Percentiles rank a stretch among this genome's conserved stretches.
Evolutionary conservation across 2,113 vertebrate species (phyloP).

Genomic region (Chloropsis hardwickii): DNA sequence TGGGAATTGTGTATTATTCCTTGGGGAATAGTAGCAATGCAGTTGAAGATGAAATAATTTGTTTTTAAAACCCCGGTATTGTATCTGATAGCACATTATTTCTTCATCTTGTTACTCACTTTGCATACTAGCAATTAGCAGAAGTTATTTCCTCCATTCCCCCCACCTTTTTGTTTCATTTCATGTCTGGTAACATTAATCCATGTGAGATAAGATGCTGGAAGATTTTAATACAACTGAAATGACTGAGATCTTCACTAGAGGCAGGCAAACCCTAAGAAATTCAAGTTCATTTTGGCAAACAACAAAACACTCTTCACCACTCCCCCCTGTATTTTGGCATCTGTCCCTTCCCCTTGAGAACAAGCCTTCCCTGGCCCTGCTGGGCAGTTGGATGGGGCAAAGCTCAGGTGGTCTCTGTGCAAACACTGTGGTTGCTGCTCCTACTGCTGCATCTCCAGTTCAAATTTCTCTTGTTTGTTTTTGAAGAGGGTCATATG

Average conservation of each 20-base stretch:
- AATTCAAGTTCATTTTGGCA: neutral
- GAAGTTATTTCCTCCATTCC: neutral
- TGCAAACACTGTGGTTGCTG: neutral
- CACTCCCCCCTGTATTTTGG: neutral
- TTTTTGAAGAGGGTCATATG: neutral
- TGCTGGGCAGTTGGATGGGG: neutral
- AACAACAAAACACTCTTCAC: neutral
- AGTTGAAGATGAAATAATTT: conserved; percentile 58
- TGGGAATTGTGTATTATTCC: conserved; percentile 55
- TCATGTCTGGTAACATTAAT: conserved; percentile 4
- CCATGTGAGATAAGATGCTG: neutral
- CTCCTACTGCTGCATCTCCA: neutral
- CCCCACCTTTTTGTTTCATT: conserved; percentile 3
- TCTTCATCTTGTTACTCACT: conserved; percentile 43
- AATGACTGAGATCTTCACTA: neutral
- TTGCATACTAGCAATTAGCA: conserved; percentile 52
- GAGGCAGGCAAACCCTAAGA: neutral
- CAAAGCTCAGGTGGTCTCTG: neutral
- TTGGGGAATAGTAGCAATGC: conserved; percentile 19
- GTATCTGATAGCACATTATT: conserved; percentile 45
- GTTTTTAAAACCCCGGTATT: conserved; percentile 42
- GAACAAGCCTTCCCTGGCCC: neutral
- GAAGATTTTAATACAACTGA: neutral
- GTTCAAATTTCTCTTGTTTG: neutral
- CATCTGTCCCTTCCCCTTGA: neutral